Base-by-base conservation (phyloP, 2,797 vertebrate genomes). In the Picus viridis region DNA sequence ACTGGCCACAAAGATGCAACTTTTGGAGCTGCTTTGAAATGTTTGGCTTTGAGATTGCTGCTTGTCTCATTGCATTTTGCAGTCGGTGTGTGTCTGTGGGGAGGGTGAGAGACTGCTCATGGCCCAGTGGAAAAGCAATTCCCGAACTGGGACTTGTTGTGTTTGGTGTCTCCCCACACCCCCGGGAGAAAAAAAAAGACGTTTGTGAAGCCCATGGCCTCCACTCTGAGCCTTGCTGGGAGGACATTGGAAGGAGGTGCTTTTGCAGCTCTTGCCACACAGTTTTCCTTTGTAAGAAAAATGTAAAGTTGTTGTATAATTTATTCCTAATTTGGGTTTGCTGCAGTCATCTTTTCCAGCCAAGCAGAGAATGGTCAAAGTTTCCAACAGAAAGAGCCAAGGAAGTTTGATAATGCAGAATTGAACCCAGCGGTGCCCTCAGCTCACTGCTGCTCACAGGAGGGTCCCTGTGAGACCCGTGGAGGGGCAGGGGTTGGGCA, bases 281-380 rank as follows among this genome's bases (percentile, higher is more conserved):
- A 68, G 77, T 95, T 97, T 94, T 80, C 83, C 83, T 94, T 94
- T 90, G 86, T 92, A 81, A 92, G 78, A 94, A 96, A 94, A 89
- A 96, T 94, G 90, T 93, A 94, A 92, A 91, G 90, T 92, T 91
- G 95, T 96, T 95, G 93, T 94, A 95, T 96, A 95, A 97, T 96
- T 96, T 94, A 97, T 96, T 97, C 94, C 92, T 94, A 91, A 95
- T 95, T 94, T 96, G 96, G 93, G 84, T 92, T 96, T 95, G 93
- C 94, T 97, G 96, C 95, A 95, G 92, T 94, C 96, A 86, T 96
- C 91, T 76, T 87, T 95, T 92, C 95, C 92, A 96, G 94, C 86
- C 83, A 86, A 82, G 92, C 81, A 58, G 91, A 57, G 89, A 78
- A 86, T 88, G 93, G 89, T 96, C 93, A 94, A 96, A 95, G 88